These are phyloP conservation scores for Allygus modestus DNA, from an alignment of 2,888 invertebrate species.

Conservation along the genomic window DNA sequence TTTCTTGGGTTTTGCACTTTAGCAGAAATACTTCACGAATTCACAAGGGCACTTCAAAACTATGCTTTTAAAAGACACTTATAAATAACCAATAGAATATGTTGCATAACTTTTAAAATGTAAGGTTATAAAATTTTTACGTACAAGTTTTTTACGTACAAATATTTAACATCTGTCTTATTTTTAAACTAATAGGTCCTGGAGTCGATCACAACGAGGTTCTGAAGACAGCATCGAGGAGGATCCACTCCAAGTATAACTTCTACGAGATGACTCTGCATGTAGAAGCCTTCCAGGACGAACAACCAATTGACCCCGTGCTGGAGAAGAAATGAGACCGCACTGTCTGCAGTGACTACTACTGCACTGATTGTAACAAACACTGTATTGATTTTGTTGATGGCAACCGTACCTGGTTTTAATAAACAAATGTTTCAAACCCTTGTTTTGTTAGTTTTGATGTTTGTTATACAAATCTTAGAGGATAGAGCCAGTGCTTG, in stretches of 20 bases:
- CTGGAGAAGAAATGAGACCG: background rate
- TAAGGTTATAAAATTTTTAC: no score
- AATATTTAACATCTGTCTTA: no score
- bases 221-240: conserved; percentile 86
- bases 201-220: conserved; percentile 88
- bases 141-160: no score
- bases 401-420: background rate
- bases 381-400: background rate
- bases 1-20: no score
- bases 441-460: background rate
- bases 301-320: background rate
- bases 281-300: conserved; percentile 90
- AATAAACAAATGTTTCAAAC: background rate
- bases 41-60: no score
- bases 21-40: no score
- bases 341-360: background rate
- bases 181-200: conserved; percentile 82
- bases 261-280: conserved; percentile 97
- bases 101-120: no score
- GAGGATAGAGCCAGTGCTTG: no score
- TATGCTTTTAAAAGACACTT: no score
- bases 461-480: no score
- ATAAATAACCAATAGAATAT: no score
- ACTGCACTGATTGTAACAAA: background rate
- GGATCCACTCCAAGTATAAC: conserved; percentile 90